Evolutionary conservation across 1,140 invertebrate species (phyloP).

Genomic region (Alviniconcha marisindica): DNA sequence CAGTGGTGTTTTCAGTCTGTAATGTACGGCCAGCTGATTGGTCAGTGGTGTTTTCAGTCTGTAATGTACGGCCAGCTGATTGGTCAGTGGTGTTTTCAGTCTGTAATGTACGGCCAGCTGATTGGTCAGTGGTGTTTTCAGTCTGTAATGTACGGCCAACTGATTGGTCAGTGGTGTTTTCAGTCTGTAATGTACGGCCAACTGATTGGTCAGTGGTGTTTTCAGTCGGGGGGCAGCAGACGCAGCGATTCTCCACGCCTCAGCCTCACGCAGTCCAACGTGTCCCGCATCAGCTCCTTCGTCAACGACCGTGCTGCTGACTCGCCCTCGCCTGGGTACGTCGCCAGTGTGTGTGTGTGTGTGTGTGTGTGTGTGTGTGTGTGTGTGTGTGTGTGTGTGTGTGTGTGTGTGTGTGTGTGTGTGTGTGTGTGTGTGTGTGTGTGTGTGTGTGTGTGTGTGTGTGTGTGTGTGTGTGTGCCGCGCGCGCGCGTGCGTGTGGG

Average conservation of each 20-base stretch:
- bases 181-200: too few relatives aligned
- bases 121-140: too few relatives aligned
- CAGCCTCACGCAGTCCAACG: slow-evolving; percentile 13
- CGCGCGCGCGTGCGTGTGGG: background rate
- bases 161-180: too few relatives aligned
- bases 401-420: slow-evolving; percentile 4
- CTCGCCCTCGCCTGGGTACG: slow-evolving; percentile 32
- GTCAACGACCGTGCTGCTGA: slow-evolving; percentile 29
- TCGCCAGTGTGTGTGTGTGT: slow-evolving; percentile 7
- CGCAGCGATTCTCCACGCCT: slow-evolving; percentile 40
- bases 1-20: too few relatives aligned
- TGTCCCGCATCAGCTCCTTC: slow-evolving; percentile 32
- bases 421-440: background rate
- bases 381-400: background rate
- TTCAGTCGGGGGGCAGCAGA: slow-evolving; percentile 42
- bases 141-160: too few relatives aligned
- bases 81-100: too few relatives aligned
- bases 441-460: background rate
- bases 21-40: too few relatives aligned
- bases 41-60: too few relatives aligned
- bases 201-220: too few relatives aligned
- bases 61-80: too few relatives aligned
- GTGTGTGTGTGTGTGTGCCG: background rate
- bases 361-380: background rate
- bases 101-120: too few relatives aligned